These are phyloP conservation scores for Ectobius pallidus DNA, from an alignment of 2,888 invertebrate genomes.

Conservation along the genomic window DNA sequence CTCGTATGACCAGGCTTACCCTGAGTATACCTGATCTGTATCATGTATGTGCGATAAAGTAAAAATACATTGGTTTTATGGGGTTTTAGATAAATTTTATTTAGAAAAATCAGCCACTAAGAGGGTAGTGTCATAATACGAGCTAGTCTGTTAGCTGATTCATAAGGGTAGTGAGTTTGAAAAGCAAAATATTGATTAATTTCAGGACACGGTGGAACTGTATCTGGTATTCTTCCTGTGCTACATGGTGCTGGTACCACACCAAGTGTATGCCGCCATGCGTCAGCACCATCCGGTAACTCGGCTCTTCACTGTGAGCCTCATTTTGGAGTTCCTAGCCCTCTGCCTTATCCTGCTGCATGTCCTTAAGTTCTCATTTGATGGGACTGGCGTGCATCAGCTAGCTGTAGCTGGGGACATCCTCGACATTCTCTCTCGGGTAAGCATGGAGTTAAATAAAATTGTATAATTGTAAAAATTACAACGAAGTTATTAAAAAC, in stretches of 20 bases:
- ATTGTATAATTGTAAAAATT: too few relatives aligned
- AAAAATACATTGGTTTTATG: too few relatives aligned
- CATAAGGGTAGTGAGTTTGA: too few relatives aligned
- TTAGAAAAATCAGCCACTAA: too few relatives aligned
- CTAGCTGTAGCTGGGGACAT: conserved; percentile 89
- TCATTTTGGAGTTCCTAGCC: conserved; percentile 84
- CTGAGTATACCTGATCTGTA: too few relatives aligned
- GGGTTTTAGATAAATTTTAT: too few relatives aligned
- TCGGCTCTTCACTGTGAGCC: conserved; percentile 85
- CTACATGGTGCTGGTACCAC: conserved; percentile 83
- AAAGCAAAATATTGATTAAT: conserved; percentile 28
- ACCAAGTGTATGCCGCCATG: conserved; percentile 90
- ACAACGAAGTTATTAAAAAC: too few relatives aligned
- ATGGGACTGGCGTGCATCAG: conserved; percentile 85
- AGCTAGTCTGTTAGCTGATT: too few relatives aligned
- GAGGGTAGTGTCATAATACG: too few relatives aligned
- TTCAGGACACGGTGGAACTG: conserved; percentile 84
- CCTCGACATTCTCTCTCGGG: conserved; percentile 88
- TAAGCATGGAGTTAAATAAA: too few relatives aligned
- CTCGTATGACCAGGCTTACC: too few relatives aligned
- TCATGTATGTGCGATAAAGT: too few relatives aligned
- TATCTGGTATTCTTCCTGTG: conserved; percentile 87
- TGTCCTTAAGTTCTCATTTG: conserved; percentile 86
- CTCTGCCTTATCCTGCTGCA: conserved; percentile 87
- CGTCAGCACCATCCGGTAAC: conserved; percentile 92